Conservation (phyloP, 2,113 vertebrate species). For the Mus spicilegus region DNA sequence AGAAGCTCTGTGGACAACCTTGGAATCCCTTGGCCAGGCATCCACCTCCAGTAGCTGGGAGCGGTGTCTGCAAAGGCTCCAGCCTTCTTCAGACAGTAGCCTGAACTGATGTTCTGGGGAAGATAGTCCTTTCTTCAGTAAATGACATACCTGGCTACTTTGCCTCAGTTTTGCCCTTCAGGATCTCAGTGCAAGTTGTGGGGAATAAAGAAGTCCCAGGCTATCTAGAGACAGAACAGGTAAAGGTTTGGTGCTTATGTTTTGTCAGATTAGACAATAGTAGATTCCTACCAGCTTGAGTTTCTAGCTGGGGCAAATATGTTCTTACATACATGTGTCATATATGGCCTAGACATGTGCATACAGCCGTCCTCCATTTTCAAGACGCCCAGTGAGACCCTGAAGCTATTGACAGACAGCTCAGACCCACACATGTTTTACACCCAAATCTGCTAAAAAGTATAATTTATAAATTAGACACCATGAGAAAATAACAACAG, state of each 20-base stretch:
- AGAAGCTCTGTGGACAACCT: background rate
- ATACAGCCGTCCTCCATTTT: background rate
- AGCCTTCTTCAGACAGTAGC: background rate
- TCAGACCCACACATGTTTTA: background rate
- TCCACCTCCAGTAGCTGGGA: background rate
- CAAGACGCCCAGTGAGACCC: background rate
- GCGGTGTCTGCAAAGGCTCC: too few relatives aligned
- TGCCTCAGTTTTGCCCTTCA: background rate
- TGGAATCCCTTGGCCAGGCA: background rate
- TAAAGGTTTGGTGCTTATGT: background rate
- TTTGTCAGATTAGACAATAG: background rate
- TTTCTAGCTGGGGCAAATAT: background rate
- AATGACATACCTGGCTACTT: background rate
- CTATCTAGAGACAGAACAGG: background rate
- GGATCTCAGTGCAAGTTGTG: background rate
- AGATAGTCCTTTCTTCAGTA: background rate
- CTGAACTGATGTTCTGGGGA: accelerated
- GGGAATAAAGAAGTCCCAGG: background rate
- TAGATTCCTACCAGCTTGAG: background rate
- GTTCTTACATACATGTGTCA: background rate
- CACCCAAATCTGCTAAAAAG: background rate
- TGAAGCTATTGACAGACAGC: background rate
- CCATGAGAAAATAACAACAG: background rate
- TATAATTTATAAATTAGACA: background rate
- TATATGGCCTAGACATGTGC: too few relatives aligned